These are phyloP conservation scores for Drosophila falleni DNA, from an alignment of 2,888 invertebrate genomes.

Conservation along the genomic window DNA sequence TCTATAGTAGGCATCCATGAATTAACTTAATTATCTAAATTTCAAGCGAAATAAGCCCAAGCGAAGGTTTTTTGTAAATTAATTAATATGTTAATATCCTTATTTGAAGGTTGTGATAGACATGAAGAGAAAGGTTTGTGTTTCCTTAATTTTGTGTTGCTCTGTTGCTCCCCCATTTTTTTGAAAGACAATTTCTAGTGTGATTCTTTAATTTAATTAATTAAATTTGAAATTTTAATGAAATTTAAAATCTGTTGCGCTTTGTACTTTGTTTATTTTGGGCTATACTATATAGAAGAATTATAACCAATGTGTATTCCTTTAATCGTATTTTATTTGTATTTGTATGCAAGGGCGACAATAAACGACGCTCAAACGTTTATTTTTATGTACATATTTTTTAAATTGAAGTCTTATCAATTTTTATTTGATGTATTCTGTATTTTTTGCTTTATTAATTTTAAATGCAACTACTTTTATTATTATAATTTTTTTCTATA, in stretches of 20 bases:
- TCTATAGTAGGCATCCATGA: constrained; percentile 59
- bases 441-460: constrained; percentile 78
- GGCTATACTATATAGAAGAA: constrained; percentile 22
- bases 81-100: constrained; percentile 57
- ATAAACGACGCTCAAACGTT: constrained; percentile 22
- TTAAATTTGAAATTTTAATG: constrained; percentile 27
- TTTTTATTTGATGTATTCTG: constrained; percentile 51
- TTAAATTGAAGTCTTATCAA: constrained; percentile 38
- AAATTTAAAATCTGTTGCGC: constrained; percentile 41
- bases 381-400: constrained; percentile 43
- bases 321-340: constrained; percentile 14
- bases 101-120: constrained; percentile 78
- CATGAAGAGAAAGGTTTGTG: constrained; percentile 57
- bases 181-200: constrained; percentile 56
- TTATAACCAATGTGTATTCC: constrained; percentile 43
- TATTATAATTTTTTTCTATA: constrained; percentile 63
- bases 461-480: constrained; percentile 64
- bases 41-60: constrained; percentile 37
- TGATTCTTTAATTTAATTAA: constrained; percentile 39
- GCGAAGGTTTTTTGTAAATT: constrained; percentile 24
- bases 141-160: constrained; percentile 71
- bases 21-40: constrained; percentile 69
- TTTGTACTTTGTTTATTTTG: constrained; percentile 41
- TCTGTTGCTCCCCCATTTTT: constrained; percentile 27
- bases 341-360: constrained; percentile 12